Conservation (phyloP, 2,888 invertebrate species). For the Horisme vitalbata region DNA sequence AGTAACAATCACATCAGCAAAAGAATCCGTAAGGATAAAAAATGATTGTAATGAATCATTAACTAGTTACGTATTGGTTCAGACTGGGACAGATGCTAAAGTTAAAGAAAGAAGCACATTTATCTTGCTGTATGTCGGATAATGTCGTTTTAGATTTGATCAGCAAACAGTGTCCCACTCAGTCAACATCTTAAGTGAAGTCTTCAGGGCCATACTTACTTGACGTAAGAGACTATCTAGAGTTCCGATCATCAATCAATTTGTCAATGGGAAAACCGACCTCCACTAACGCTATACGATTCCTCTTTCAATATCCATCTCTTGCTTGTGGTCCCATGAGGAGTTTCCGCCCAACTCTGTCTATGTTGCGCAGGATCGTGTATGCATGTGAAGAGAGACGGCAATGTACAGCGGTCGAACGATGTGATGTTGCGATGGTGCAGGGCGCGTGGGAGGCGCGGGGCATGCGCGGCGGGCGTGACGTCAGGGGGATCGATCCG, state of each 20-base stretch:
- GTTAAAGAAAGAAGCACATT: no score
- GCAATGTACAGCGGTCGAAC: slow-evolving; percentile 35
- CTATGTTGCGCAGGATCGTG: neutral
- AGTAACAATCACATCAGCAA: no score
- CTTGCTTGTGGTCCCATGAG: neutral
- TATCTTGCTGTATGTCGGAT: no score
- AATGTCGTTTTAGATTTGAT: no score
- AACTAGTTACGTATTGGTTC: no score
- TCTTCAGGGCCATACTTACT: slow-evolving; percentile 3
- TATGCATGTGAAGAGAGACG: neutral
- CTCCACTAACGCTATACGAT: slow-evolving; percentile 8
- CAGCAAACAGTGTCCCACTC: neutral
- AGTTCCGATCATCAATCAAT: slow-evolving; percentile 60
- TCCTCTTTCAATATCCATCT: neutral
- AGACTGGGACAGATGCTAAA: no score
- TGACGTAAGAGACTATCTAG: slow-evolving; percentile 4
- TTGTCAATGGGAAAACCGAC: slow-evolving; percentile 61
- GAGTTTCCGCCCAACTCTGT: slow-evolving; percentile 17
- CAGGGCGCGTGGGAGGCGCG: slow-evolving; percentile 35
- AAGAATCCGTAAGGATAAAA: no score
- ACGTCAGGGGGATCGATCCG: slow-evolving; percentile 76
- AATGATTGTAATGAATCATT: no score
- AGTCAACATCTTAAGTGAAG: slow-evolving; percentile 4
- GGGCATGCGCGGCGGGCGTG: slow-evolving; percentile 54
- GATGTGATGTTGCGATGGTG: slow-evolving; percentile 14